A percentile compares a stretch with the other conserved stretches of the same genome.
These are phyloP conservation scores for Cephus sareptanus DNA, from an alignment of 2,888 invertebrate species.

Conservation along the genomic window DNA sequence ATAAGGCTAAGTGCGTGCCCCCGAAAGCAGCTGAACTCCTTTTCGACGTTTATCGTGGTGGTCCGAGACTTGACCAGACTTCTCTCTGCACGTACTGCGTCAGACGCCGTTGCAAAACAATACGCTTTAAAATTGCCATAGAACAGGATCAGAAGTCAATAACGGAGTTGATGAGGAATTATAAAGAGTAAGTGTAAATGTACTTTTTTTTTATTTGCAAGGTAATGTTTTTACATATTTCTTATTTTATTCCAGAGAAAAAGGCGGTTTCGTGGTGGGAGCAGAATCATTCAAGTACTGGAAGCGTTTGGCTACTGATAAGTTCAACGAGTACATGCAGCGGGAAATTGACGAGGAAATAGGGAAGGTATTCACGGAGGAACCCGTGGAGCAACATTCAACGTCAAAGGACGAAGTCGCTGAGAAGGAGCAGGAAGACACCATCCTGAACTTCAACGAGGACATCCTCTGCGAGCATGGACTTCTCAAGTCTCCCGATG, in stretches of 20 bases:
- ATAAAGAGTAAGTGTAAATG: conserved; percentile 56
- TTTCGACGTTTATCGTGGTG: conserved; percentile 66
- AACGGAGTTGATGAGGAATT: conserved; percentile 60
- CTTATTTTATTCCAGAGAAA: conserved; percentile 2
- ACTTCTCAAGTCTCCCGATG: conserved; percentile 56
- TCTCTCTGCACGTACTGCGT: conserved; percentile 67
- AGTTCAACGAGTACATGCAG: conserved; percentile 50
- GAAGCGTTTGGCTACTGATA: conserved; percentile 66
- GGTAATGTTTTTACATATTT: neutral
- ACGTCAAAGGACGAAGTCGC: conserved; percentile 31
- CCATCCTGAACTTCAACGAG: conserved; percentile 67
- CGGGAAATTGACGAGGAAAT: conserved; percentile 41
- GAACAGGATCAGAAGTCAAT: conserved; percentile 68
- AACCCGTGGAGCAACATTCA: conserved; percentile 27
- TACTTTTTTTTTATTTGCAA: conserved; percentile 18
- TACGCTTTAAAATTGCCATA: conserved; percentile 66
- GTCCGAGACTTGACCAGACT: conserved; percentile 63
- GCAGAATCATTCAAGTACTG: conserved; percentile 70
- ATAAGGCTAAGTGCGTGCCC: conserved; percentile 66
- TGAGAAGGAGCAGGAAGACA: conserved; percentile 58
- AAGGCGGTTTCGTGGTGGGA: conserved; percentile 67
- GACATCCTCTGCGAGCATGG: conserved; percentile 70
- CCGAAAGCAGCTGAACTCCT: conserved; percentile 61
- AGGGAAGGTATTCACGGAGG: conserved; percentile 22
- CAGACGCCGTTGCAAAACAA: conserved; percentile 64